Conservation (phyloP, 2,113 vertebrate species). For the Gobiocypris rarus region DNA sequence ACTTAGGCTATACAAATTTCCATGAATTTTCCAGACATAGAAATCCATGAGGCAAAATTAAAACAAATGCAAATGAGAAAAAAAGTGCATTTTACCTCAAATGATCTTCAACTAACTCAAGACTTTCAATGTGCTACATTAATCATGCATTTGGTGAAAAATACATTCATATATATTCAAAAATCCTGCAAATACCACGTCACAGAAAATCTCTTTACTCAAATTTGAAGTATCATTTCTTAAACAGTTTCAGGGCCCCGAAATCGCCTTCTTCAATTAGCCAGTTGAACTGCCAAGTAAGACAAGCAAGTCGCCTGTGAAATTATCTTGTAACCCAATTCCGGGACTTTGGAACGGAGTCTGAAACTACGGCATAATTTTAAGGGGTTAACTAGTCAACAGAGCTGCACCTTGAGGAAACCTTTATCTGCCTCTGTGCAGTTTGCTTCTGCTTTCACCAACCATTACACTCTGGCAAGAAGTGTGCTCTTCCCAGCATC, state of each 20-base stretch:
- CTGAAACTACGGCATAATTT: slow-evolving; percentile 81
- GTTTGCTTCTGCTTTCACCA: slow-evolving; percentile 58
- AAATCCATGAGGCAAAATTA: background rate
- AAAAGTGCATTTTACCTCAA: slow-evolving; percentile 7
- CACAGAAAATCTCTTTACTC: slow-evolving; percentile 65
- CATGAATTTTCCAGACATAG: background rate
- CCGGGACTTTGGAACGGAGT: slow-evolving; percentile 80
- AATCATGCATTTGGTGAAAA: slow-evolving; percentile 36
- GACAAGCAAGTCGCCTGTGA: slow-evolving; percentile 86
- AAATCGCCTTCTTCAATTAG: slow-evolving; percentile 83
- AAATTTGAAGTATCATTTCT: slow-evolving; percentile 76
- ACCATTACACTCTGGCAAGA: slow-evolving; percentile 57
- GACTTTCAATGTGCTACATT: background rate
- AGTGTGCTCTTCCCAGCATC: slow-evolving; percentile 25
- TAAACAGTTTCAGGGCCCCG: slow-evolving; percentile 77
- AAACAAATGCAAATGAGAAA: background rate
- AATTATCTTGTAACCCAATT: slow-evolving; percentile 86
- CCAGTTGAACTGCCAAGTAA: slow-evolving; percentile 85
- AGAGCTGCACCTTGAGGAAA: slow-evolving; percentile 76
- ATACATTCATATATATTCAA: slow-evolving; percentile 50
- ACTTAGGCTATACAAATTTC: background rate
- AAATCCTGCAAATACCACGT: slow-evolving; percentile 52
- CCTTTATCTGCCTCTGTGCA: slow-evolving; percentile 67
- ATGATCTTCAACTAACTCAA: slow-evolving; percentile 32
- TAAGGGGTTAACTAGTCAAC: slow-evolving; percentile 76